phyloP scores from a whole-genome alignment of 2,113 vertebrate species.

The Vulpes vulpes region DNA sequence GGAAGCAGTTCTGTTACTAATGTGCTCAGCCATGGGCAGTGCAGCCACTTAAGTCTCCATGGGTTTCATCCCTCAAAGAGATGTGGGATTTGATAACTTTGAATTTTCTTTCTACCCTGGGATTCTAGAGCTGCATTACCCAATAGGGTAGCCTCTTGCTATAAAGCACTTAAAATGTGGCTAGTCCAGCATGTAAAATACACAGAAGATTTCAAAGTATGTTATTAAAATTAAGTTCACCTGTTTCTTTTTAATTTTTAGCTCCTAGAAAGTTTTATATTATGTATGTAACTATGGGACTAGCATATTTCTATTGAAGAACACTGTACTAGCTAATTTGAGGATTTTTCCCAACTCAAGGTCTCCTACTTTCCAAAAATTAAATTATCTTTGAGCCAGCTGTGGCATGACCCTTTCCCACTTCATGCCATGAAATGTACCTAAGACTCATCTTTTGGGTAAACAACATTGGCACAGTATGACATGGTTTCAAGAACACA shows the following conservation, averaged over 20 bases:
- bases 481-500: not conserved
- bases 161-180: not conserved
- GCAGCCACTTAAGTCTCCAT: not conserved
- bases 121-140: not conserved
- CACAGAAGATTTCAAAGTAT: not conserved
- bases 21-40: not conserved
- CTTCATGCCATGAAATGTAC: constrained; percentile 4
- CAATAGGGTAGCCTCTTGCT: not conserved
- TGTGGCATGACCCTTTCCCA: not conserved
- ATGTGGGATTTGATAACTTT: not conserved
- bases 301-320: not conserved
- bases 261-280: constrained; percentile 3
- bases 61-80: not conserved
- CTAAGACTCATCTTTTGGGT: not conserved
- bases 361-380: not conserved
- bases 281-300: not conserved
- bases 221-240: not conserved
- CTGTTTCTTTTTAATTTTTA: not conserved
- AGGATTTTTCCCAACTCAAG: not conserved
- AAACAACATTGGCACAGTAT: not conserved
- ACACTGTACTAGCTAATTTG: not conserved
- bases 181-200: not conserved
- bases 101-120: not conserved
- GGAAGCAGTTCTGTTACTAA: not conserved
- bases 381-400: not conserved